Evolutionary conservation across 53 echinoderm and acorn worm species (phyloP).

Genomic region (Holothuria leucospilota): DNA sequence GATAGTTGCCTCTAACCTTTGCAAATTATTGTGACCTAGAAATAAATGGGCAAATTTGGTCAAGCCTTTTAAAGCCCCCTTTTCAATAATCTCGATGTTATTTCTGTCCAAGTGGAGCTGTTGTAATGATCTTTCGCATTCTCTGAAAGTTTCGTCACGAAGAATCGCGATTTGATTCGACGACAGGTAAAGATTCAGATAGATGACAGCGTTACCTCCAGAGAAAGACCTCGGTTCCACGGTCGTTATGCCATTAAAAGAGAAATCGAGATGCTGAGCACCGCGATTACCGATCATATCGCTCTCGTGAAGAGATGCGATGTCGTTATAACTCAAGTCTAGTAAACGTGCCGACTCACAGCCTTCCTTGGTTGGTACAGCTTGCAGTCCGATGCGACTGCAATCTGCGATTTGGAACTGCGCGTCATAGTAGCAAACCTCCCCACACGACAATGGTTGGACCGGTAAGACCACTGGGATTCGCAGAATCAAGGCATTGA

Average conservation of each 20-base stretch:
- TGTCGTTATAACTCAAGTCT: not conserved
- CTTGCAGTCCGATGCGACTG: not conserved
- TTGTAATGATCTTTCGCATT: not conserved
- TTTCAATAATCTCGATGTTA: not conserved
- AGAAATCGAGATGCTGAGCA: conserved; percentile 11
- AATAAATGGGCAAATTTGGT: not conserved
- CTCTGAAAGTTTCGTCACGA: not conserved
- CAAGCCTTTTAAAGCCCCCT: not conserved
- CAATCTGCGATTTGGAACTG: conserved; percentile 18
- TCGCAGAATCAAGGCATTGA: too few species aligned
- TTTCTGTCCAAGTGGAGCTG: conserved; percentile 24
- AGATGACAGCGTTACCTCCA: not conserved
- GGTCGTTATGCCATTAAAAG: not conserved
- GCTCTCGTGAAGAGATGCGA: not conserved
- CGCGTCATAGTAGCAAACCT: conserved; percentile 1
- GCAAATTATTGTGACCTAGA: conserved; percentile 13
- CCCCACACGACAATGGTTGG: not conserved
- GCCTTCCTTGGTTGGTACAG: not conserved
- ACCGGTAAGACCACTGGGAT: too few species aligned
- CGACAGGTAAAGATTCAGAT: not conserved
- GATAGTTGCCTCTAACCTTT: not conserved
- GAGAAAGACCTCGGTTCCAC: not conserved
- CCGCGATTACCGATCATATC: not conserved
- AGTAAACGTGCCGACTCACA: not conserved
- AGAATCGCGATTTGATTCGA: not conserved